Evolutionary conservation across 2,888 invertebrate species (phyloP).

Genomic region (Dromius quadrimaculatus): DNA sequence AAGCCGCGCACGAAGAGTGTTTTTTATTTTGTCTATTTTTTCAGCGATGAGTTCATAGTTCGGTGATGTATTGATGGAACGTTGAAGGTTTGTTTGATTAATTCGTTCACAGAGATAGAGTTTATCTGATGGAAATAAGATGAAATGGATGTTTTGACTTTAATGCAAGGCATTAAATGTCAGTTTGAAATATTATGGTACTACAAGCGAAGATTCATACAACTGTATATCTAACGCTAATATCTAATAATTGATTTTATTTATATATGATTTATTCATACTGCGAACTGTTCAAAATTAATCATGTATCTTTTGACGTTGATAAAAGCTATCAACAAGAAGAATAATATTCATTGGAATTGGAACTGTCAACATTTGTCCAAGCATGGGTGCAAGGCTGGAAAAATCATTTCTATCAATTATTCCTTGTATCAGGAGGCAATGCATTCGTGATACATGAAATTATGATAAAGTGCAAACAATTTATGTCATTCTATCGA

Average conservation of each 20-base stretch:
- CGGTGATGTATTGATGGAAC: conserved; percentile 20
- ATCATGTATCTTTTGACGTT: too few species aligned
- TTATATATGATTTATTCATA: conserved; percentile 30
- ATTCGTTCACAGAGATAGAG: conserved; percentile 26
- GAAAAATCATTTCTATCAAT: too few species aligned
- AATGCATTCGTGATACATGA: too few species aligned
- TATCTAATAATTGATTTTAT: conserved; percentile 35
- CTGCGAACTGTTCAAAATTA: too few species aligned
- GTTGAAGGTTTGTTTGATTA: conserved; percentile 29
- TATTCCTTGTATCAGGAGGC: neutral
- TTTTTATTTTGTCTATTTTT: conserved; percentile 24
- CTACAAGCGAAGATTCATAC: neutral
- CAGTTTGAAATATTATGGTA: conserved; percentile 20
- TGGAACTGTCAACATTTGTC: too few species aligned
- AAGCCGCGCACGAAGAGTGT: conserved; percentile 11
- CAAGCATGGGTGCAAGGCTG: too few species aligned
- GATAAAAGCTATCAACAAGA: too few species aligned
- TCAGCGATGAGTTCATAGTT: conserved; percentile 27
- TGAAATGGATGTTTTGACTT: conserved; percentile 33
- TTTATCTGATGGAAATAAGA: conserved; percentile 31
- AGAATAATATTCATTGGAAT: too few species aligned
- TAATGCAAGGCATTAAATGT: conserved; percentile 28
- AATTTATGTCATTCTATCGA: too few species aligned
- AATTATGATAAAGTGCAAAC: too few species aligned
- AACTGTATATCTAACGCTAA: conserved; percentile 12